A percentile compares a stretch with the other conserved stretches of the same genome.
These are phyloP conservation scores for Temnothorax curvispinosus DNA, from an alignment of 1,140 invertebrate species.

Conservation along the genomic window DNA sequence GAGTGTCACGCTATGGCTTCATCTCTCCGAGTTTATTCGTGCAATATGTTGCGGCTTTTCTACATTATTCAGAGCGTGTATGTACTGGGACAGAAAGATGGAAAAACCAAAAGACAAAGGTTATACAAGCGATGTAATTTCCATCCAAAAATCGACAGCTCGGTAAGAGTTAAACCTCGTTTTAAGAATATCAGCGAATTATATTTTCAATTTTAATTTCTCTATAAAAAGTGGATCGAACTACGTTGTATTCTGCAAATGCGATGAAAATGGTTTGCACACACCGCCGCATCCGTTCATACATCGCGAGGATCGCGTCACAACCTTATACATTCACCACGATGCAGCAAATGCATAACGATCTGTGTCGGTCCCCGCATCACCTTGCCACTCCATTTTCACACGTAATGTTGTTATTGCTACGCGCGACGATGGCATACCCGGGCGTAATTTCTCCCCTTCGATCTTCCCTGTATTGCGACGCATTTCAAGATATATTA, in stretches of 20 bases:
- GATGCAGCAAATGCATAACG: conserved; percentile 51
- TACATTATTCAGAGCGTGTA: background rate
- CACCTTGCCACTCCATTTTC: conserved; percentile 43
- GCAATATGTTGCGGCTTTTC: background rate
- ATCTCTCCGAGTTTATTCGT: background rate
- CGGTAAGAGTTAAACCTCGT: background rate
- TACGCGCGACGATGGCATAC: conserved; percentile 44
- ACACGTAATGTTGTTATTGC: conserved; percentile 57
- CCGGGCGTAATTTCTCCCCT: conserved; percentile 28
- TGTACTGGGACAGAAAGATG: background rate
- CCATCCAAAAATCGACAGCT: too few species aligned
- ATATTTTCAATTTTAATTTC: background rate
- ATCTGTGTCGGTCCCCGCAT: conserved; percentile 5
- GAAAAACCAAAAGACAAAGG: background rate
- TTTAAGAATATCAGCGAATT: background rate
- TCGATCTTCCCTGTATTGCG: conserved; percentile 30
- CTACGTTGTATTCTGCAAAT: conserved; percentile 10
- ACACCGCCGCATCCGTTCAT: background rate
- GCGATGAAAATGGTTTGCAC: conserved; percentile 11
- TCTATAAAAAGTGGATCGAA: background rate
- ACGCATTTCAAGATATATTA: conserved; percentile 19
- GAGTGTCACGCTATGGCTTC: conserved; percentile 8
- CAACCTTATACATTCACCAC: conserved; percentile 29
- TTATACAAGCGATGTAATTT: background rate
- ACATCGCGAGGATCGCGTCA: background rate